Conservation (phyloP, 2,113 vertebrate species). For the Petrocephalus zakoni region DNA sequence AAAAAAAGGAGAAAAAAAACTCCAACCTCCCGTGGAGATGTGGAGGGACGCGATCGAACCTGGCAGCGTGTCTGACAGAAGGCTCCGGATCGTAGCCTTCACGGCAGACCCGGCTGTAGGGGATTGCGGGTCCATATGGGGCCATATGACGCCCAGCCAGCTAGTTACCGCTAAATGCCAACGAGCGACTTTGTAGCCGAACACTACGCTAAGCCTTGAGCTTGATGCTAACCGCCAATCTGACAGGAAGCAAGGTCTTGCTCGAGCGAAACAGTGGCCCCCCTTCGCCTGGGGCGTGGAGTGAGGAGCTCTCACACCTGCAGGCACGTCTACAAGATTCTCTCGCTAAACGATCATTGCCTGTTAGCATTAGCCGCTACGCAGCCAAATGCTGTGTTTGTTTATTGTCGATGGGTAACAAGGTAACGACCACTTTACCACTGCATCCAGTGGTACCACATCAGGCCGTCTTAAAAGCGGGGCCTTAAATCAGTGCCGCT, state of each 20-base stretch:
- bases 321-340: neutral
- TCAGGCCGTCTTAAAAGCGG: neutral
- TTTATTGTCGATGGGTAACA: neutral
- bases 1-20: neutral
- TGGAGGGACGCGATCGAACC: neutral
- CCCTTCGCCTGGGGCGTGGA: neutral
- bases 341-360: too few relatives aligned
- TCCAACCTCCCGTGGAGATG: neutral
- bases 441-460: neutral
- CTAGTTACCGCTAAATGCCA: neutral
- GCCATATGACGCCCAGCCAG: neutral
- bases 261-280: neutral
- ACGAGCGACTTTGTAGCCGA: neutral
- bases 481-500: neutral
- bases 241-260: neutral
- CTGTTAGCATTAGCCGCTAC: neutral
- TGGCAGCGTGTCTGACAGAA: neutral
- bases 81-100: neutral
- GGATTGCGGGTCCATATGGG: neutral
- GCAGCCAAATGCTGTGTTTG: neutral
- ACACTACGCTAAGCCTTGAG: neutral
- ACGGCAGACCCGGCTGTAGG: neutral
- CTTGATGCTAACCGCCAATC: neutral
- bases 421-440: neutral
- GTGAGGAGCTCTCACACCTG: neutral